Evolutionary conservation across 2,113 vertebrate species (phyloP).

Genomic region (Siniperca knerii): DNA sequence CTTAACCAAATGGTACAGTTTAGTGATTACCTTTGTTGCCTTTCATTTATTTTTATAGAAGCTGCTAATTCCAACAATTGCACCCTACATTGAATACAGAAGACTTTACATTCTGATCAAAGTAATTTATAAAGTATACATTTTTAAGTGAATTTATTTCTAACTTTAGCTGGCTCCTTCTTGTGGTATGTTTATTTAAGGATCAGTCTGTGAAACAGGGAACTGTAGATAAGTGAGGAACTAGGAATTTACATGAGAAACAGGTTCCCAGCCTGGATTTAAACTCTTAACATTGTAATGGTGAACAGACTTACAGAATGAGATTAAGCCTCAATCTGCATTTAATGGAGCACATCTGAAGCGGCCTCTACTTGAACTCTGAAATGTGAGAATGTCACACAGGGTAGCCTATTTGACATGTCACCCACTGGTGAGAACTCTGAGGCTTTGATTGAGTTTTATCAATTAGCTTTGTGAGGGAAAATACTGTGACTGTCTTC

Average conservation of each 20-base stretch:
- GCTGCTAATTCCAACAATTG: not conserved
- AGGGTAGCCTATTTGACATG: slow-evolving; percentile 81
- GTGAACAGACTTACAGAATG: slow-evolving; percentile 83
- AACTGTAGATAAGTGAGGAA: slow-evolving; percentile 64
- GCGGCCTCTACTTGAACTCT: slow-evolving; percentile 85
- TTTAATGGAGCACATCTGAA: slow-evolving; percentile 81
- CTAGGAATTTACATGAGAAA: slow-evolving; percentile 81
- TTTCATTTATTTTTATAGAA: slow-evolving; percentile 2
- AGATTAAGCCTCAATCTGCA: slow-evolving; percentile 84
- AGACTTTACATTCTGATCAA: slow-evolving; percentile 1
- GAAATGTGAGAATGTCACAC: slow-evolving; percentile 84
- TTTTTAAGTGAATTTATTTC: slow-evolving; percentile 20
- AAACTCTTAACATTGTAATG: slow-evolving; percentile 86
- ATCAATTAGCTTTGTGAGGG: slow-evolving; percentile 80
- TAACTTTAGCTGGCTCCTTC: slow-evolving; percentile 29
- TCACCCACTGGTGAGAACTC: slow-evolving; percentile 81
- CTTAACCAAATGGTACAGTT: slow-evolving; percentile 20
- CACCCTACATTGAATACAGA: not conserved
- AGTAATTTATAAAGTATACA: not conserved
- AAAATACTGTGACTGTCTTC: slow-evolving; percentile 53
- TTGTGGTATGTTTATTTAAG: slow-evolving; percentile 73
- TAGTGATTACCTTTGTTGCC: not conserved
- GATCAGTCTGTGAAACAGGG: slow-evolving; percentile 71
- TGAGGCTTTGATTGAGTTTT: slow-evolving; percentile 81
- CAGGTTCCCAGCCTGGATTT: slow-evolving; percentile 80